Evolutionary conservation across 1,140 invertebrate genomes (phyloP).

Genomic region (Atta cephalotes): DNA sequence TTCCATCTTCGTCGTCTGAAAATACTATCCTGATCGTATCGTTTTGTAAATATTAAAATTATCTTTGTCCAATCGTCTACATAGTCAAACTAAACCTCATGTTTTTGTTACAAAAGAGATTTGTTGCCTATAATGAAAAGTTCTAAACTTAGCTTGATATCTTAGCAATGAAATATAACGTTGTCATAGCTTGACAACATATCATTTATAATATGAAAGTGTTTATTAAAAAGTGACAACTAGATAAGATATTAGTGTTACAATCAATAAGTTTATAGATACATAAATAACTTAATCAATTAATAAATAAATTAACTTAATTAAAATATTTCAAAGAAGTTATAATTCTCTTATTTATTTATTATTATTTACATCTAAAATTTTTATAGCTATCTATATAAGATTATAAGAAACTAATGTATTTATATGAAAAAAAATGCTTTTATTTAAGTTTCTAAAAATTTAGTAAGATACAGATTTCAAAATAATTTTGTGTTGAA

Average conservation of each 20-base stretch:
- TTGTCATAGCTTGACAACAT: constrained; percentile 25
- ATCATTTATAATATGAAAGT: constrained; percentile 14
- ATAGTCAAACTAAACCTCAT: not conserved
- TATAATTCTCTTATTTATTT: not conserved
- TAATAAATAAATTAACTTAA: not conserved
- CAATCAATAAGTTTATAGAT: not conserved
- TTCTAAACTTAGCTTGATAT: not conserved
- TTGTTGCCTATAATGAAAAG: constrained; percentile 6
- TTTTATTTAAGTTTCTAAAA: too few relatives aligned
- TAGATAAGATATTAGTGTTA: not conserved
- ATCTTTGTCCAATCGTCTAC: not conserved
- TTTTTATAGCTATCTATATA: too few relatives aligned
- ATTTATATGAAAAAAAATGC: too few relatives aligned
- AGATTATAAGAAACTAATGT: too few relatives aligned
- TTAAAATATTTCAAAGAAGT: not conserved
- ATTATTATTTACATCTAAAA: too few relatives aligned
- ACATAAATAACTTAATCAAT: not conserved
- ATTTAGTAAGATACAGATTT: too few relatives aligned
- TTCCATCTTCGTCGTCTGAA: not conserved
- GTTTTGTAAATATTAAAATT: constrained; percentile 4
- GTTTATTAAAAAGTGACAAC: not conserved
- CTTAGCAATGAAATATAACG: not conserved
- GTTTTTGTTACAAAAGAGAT: not conserved
- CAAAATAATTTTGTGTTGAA: too few relatives aligned
- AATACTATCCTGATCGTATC: not conserved